Evolutionary conservation across 2,888 invertebrate species (phyloP), one percentile per base, ranked within the genome.

Genomic region (Chloroclysta siterata): DNA sequence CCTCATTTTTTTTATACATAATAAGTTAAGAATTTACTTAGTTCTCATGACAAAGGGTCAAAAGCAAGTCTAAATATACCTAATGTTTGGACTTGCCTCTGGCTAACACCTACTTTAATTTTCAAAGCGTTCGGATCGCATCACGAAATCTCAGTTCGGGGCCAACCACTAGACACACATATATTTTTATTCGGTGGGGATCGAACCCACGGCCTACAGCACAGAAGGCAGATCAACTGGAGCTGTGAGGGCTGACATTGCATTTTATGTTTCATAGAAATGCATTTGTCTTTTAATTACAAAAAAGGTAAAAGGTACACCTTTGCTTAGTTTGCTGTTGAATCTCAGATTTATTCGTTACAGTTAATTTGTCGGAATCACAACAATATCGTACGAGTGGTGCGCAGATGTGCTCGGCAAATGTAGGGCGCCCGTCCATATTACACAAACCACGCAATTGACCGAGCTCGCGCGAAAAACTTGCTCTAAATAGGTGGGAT

Each of bases 371-470:
- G 22, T 28, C 55, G 4, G 15, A 39, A 54, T 48, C 44, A 57
- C 17, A 63, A 54, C 65, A 62, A 53, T 28, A 55, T 47, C 17
- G 52, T 55, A 53, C 42, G 39, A 28, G 50, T 29, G 42, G 41
- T 2, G 8, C 33, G 46, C 59, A 59, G 59, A 59, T 59, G 56
- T 46, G n/a, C 28, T 17, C 15, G 2, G 36, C 52, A 48, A 10
- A 66, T 58, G 54, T 63, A 50, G 60, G 54, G 33, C 48, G 44
- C 2, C 41, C 54, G 46, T 14, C 33, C 50, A n/a, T 17, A 14
- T 47, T 54, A 61, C 41, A 33, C 54, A 44, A 50, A 47, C 59
- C 50, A 8, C 62, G 62, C 42, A 60, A 65, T 65, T 68, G 68
- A 68, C 68, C 68, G 28, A 61, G 15, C 57, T 66, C 44, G 13